A percentile compares a stretch with the other conserved stretches of the same genome.
Evolutionary conservation across 2,113 vertebrate genomes (phyloP).

Genomic region (Stigmatopora nigra): DNA sequence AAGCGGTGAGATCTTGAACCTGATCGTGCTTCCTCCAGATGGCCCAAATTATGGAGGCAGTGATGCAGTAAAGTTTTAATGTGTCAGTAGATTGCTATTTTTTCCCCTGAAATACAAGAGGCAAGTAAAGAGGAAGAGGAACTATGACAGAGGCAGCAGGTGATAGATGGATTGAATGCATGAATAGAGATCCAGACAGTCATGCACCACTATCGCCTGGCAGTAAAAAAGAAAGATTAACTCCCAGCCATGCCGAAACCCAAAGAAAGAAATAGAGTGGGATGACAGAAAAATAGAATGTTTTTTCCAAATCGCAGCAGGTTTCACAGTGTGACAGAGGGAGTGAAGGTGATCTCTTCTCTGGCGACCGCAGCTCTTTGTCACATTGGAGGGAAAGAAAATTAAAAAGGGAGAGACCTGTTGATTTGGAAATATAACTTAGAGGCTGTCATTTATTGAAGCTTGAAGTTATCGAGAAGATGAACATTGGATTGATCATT

Average conservation of each 20-base stretch:
- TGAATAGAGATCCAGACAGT: constrained; percentile 60
- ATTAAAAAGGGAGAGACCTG: background rate
- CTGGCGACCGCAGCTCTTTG: constrained; percentile 21
- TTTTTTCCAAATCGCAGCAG: constrained; percentile 62
- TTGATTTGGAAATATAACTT: background rate
- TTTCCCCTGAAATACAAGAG: background rate
- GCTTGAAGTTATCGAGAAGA: background rate
- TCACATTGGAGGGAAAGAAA: constrained; percentile 8
- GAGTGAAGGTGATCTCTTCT: constrained; percentile 59
- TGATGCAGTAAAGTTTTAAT: constrained; percentile 14
- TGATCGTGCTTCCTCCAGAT: background rate
- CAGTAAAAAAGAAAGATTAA: constrained; percentile 56
- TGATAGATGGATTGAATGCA: constrained; percentile 58
- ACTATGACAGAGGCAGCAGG: constrained; percentile 53
- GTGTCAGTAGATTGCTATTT: constrained; percentile 13
- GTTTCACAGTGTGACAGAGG: constrained; percentile 48
- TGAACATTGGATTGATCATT: background rate
- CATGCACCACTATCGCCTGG: constrained; percentile 60
- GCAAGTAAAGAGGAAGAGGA: constrained; percentile 5
- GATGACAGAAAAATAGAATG: constrained; percentile 56
- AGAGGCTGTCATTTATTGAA: background rate
- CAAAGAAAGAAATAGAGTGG: constrained; percentile 27
- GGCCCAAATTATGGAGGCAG: background rate
- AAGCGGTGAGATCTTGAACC: constrained; percentile 13
- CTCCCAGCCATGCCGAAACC: constrained; percentile 42